Conservation (phyloP, 2,888 invertebrate species). For the Agelastica alni region DNA sequence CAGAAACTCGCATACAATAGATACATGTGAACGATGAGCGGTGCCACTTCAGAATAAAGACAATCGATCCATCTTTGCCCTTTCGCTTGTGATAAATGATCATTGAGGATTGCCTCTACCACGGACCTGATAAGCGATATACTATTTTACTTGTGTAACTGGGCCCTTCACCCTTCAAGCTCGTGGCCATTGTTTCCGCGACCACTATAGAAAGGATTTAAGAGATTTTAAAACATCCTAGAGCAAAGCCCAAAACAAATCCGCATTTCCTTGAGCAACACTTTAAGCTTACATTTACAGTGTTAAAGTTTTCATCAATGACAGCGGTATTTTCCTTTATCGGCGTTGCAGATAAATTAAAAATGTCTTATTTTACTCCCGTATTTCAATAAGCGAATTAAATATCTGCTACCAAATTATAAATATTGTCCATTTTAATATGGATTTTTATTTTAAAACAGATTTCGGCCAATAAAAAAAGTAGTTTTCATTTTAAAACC, state of each 20-base stretch:
- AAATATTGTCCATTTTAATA: too few species aligned
- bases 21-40: slow-evolving; percentile 49
- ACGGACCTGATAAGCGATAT: slow-evolving; percentile 32
- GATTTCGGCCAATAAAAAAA: too few species aligned
- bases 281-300: too few species aligned
- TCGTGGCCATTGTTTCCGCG: slow-evolving; percentile 10
- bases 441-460: too few species aligned
- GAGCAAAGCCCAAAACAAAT: too few species aligned
- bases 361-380: too few species aligned
- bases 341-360: too few species aligned
- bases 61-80: slow-evolving; percentile 50
- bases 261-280: not conserved
- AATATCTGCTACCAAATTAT: too few species aligned
- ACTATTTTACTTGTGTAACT: slow-evolving; percentile 22
- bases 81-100: slow-evolving; percentile 50
- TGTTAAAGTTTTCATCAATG: too few species aligned
- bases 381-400: too few species aligned
- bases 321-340: too few species aligned
- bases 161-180: slow-evolving; percentile 9
- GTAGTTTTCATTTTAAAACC: too few species aligned
- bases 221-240: slow-evolving; percentile 10
- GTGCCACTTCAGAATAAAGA: slow-evolving; percentile 49
- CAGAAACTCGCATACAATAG: slow-evolving; percentile 45
- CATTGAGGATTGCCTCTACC: slow-evolving; percentile 43
- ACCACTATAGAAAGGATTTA: slow-evolving; percentile 4